Percentiles rank a stretch among this genome's conserved stretches.
These are phyloP conservation scores for Eptesicus fuscus DNA, from an alignment of 2,113 vertebrate species.

Conservation along the genomic window DNA sequence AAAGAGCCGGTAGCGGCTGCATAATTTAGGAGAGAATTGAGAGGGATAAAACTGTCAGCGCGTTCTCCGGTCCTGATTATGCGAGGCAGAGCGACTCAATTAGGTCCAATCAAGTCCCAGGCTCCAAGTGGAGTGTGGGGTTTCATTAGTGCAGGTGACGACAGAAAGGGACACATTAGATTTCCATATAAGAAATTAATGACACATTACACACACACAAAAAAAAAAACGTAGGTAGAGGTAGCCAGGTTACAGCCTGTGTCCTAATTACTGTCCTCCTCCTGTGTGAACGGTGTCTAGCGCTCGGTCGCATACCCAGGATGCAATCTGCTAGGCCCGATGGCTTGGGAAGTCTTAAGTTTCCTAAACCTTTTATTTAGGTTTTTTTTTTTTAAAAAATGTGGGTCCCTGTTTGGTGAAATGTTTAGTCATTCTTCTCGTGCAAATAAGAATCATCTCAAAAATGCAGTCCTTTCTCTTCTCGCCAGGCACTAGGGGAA, in stretches of 20 bases:
- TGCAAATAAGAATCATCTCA: not conserved
- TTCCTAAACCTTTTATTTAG: not conserved
- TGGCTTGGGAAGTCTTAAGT: not conserved
- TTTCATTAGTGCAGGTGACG: conserved; percentile 27
- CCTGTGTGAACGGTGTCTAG: not conserved
- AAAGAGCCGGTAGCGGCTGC: conserved; percentile 66
- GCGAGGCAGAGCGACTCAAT: conserved; percentile 40
- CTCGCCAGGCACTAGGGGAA: not conserved
- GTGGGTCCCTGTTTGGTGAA: not conserved
- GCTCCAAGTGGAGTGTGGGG: not conserved
- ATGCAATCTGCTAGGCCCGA: not conserved
- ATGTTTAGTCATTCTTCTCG: not conserved
- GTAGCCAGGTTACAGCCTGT: not conserved
- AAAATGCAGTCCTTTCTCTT: not conserved
- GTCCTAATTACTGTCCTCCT: conserved; percentile 29
- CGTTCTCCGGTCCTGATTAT: conserved; percentile 45
- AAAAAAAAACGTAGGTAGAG: not conserved
- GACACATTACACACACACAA: not conserved
- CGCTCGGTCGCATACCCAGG: not conserved
- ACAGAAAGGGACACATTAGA: not conserved
- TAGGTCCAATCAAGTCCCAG: conserved; percentile 44
- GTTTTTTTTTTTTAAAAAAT: not conserved
- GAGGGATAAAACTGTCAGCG: conserved; percentile 52
- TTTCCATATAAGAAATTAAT: conserved; percentile 48
- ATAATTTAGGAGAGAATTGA: conserved; percentile 65